Conservation (phyloP, 2,797 vertebrate genomes). For the Telmatherina bonti region DNA sequence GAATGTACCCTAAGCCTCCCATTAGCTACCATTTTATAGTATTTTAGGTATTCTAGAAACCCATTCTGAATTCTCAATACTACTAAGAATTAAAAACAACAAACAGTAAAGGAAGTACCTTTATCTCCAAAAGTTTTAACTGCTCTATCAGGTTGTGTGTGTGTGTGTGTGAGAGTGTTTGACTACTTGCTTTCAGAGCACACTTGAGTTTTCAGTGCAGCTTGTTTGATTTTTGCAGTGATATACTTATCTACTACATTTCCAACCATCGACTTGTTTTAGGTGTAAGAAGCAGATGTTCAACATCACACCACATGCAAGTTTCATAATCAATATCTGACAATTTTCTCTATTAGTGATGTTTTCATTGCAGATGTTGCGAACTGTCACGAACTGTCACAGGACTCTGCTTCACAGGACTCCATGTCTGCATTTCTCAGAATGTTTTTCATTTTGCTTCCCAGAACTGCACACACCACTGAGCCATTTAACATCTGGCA, state of each 20-base stretch:
- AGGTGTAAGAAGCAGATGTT: constrained; percentile 23
- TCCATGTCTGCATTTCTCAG: constrained; percentile 41
- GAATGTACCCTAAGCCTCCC: neutral
- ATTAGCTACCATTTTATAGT: neutral
- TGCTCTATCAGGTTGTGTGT: neutral
- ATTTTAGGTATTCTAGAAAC: neutral
- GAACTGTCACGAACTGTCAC: constrained; percentile 20
- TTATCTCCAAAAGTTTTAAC: neutral
- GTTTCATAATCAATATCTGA: constrained; percentile 3
- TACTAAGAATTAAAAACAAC: neutral
- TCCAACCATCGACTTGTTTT: neutral
- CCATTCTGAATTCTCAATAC: neutral
- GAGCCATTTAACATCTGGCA: constrained; percentile 37
- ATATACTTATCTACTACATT: neutral
- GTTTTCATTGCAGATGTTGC: constrained; percentile 31
- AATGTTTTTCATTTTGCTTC: constrained; percentile 32
- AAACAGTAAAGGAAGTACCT: neutral
- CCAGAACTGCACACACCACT: constrained; percentile 37
- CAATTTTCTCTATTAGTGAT: constrained; percentile 4
- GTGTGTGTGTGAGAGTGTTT: neutral
- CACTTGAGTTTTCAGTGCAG: neutral
- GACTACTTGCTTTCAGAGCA: neutral
- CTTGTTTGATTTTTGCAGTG: neutral
- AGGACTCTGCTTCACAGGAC: constrained; percentile 17
- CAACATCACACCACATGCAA: neutral